These are phyloP conservation scores for Dasypogon diadema DNA, from an alignment of 2,888 invertebrate genomes.

Conservation along the genomic window DNA sequence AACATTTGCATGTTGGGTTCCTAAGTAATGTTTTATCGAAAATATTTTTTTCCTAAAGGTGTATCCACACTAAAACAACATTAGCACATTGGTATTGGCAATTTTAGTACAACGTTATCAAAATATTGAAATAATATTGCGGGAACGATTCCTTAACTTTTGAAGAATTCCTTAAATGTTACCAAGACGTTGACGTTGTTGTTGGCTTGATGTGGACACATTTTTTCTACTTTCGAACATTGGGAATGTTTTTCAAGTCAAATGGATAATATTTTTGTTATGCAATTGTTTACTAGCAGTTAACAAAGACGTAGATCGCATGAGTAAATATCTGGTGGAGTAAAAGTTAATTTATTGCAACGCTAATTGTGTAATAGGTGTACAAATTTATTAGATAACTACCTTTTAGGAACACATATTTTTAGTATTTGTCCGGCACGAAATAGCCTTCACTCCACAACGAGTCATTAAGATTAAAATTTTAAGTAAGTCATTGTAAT, in stretches of 20 bases:
- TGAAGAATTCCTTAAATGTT: not conserved
- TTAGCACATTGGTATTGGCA: not conserved
- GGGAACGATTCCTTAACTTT: not conserved
- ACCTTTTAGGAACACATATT: too few species aligned
- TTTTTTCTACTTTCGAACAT: not conserved
- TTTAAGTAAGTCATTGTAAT: too few species aligned
- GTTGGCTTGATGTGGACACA: not conserved
- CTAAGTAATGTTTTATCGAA: too few species aligned
- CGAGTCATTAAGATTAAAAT: too few species aligned
- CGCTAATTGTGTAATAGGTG: too few species aligned
- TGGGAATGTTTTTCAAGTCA: not conserved
- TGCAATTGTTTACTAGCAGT: not conserved
- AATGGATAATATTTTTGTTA: not conserved
- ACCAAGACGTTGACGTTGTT: not conserved
- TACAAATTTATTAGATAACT: too few species aligned
- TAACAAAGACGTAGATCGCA: too few species aligned
- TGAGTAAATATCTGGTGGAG: too few species aligned
- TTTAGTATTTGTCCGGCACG: too few species aligned
- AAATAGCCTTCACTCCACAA: too few species aligned
- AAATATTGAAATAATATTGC: not conserved
- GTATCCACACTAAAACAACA: not conserved
- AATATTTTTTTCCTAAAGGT: not conserved
- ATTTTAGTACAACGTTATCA: not conserved
- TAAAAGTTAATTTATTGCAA: too few species aligned
- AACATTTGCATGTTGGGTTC: too few species aligned